Evolutionary conservation across 30 jellyfish, hydroid and myxozoan species (phyloP), one percentile per base, ranked within the genome.

Genomic region (Thelohanellus kitauei): DNA sequence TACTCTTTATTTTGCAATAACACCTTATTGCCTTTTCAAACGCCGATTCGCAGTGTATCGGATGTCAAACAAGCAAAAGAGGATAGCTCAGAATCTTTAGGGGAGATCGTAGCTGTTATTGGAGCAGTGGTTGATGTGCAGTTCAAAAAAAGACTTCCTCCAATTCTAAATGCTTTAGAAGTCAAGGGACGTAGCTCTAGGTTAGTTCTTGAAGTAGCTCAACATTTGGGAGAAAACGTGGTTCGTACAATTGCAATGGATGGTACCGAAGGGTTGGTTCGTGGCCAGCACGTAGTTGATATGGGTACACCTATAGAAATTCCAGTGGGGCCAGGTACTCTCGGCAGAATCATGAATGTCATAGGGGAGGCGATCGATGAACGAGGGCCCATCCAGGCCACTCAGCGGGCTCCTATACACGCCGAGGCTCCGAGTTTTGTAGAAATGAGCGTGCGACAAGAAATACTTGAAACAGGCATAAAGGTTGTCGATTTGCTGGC

Each of bases 91-190:
- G n/a, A n/a, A n/a, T n/a, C n/a, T n/a, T n/a, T n/a, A 9, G 97
- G 99, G 17, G 58, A 60, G 34, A 60, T 82, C 33, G 99, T 82
- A 9, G 99, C 99, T 0, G 89, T 82, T 21, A 82, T 82, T 82
- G 99, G 99, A 65, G 99, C 99, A 43, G 89, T 82, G n/a, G 99
- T 82, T 8, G 99, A 82, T 82, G 99, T 82, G 9, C 99, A 82
- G 44, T 82, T 82, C 50, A 86, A 66, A 13, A 56, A 45, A 12
- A 84, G 54, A 31, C 41, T 82, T 19, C 99, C 99, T 1, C 89
- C 99, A 1, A 82, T 82, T 41, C 66, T 82, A 30, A 82, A 64
- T 59, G 99, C 99, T 19, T 64, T 82, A 3, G 90, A 82, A 53
- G 99, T 82, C 16, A 82, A 82, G 32, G 84, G 75, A n/a, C 59